Evolutionary conservation across 2,113 vertebrate genomes (phyloP).

Genomic region (Albula goreensis): DNA sequence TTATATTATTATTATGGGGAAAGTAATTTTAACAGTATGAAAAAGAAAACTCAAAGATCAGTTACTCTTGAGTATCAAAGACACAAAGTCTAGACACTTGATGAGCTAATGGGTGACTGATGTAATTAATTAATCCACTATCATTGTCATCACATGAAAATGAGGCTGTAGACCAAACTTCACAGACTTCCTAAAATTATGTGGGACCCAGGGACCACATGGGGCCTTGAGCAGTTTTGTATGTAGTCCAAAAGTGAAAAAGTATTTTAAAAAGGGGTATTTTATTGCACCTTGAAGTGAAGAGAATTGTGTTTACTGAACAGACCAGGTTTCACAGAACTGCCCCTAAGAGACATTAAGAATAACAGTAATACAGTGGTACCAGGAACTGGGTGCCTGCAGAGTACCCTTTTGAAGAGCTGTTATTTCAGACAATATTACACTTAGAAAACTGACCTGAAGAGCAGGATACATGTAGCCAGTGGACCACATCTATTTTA

Average conservation of each 20-base stretch:
- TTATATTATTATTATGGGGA: too few relatives aligned
- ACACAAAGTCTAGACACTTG: background rate
- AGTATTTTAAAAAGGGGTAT: too few relatives aligned
- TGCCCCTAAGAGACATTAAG: too few relatives aligned
- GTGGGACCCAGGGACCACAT: too few relatives aligned
- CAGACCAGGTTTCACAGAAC: too few relatives aligned
- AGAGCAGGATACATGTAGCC: background rate
- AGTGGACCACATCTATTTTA: background rate
- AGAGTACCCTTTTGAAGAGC: background rate
- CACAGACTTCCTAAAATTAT: background rate
- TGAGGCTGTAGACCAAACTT: background rate
- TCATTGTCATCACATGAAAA: constrained; percentile 1
- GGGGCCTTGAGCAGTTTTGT: too few relatives aligned
- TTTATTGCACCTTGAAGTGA: too few relatives aligned
- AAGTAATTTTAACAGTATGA: too few relatives aligned
- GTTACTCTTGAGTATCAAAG: background rate
- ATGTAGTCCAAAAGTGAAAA: too few relatives aligned
- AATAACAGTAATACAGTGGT: too few relatives aligned
- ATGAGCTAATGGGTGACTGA: background rate
- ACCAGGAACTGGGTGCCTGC: background rate
- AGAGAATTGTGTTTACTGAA: too few relatives aligned
- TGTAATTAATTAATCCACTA: background rate
- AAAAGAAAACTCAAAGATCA: background rate
- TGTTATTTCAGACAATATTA: constrained; percentile 2
- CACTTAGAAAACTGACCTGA: background rate